Base-by-base conservation (phyloP, 2,888 invertebrate genomes). In the Macaria liturata region DNA sequence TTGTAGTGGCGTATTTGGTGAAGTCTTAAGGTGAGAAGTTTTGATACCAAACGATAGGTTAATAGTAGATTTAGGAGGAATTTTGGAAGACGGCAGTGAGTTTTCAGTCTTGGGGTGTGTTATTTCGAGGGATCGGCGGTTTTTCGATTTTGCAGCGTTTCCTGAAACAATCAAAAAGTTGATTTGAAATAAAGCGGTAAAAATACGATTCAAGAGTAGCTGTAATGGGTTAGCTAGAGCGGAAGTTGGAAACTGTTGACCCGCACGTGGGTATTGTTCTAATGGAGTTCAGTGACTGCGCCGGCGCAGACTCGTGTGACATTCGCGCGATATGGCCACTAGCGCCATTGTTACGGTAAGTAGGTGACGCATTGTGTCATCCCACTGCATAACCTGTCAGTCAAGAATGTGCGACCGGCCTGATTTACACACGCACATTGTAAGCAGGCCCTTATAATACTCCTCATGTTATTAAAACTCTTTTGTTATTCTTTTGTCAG, bases 71-170 rank as follows among this genome's bases (percentile, higher is more conserved):
- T 85, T 91, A 76, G 86, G 82, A 76, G 90, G 84, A 79, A 83
- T 67, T 86, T 82, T 90, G 85, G 90, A 89, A 89, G 90, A 88
- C 85, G 87, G 84, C 81, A 85, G 81, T 84, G 81, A 78, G 73
- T 74, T 85, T 80, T 90, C 91, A 86, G 86, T 86, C 85, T 90
- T 91, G 74, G 82, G 71, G 67, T 82, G 83, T 74, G 83, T 70
- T 79, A 81, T 72, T 84, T 91, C 91, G 67, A 84, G 69, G 67
- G 84, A 73, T 73, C 86, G 84, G 64, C 90, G 87, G 71, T 70
- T 80, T 81, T 75, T 87, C 58, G 86, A 66, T 80, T 86, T 90
- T 42, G 81, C 71, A 62, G 74, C 73, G 72, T 78, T 82, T 80
- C 88, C 91, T 91, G 89, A 9, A 91, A 91, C 88, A 87, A 88